Percentiles rank a stretch among this genome's conserved stretches.
phyloP scores from a whole-genome alignment of 2,888 invertebrate species.

The Plutella xylostella region DNA sequence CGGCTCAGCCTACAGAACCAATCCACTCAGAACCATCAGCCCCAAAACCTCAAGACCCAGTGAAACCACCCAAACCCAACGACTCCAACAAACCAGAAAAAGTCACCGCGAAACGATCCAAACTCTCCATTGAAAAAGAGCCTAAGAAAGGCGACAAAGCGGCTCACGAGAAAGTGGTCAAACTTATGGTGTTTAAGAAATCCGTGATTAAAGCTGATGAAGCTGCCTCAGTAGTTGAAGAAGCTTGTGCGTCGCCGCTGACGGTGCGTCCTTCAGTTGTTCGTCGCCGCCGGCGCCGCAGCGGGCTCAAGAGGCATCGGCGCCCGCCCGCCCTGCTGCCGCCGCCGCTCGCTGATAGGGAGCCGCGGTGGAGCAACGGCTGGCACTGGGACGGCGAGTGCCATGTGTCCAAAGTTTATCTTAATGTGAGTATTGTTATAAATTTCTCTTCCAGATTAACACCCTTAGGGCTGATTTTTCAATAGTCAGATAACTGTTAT shows the following conservation, averaged over 20 bases:
- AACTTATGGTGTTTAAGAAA: constrained; percentile 53
- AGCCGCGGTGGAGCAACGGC: constrained; percentile 84
- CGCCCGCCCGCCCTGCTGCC: constrained; percentile 19
- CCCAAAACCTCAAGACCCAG: background rate
- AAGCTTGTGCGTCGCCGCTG: constrained; percentile 36
- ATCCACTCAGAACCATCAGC: background rate
- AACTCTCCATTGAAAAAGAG: constrained; percentile 22
- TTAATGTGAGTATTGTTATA: constrained; percentile 83
- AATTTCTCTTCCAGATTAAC: no score
- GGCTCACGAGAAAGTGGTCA: constrained; percentile 26
- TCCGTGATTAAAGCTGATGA: constrained; percentile 55
- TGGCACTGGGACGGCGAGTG: constrained; percentile 93
- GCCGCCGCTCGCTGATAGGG: constrained; percentile 27
- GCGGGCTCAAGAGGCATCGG: constrained; percentile 21
- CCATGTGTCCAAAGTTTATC: constrained; percentile 85
- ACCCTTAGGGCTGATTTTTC: no score
- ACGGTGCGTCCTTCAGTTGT: constrained; percentile 7
- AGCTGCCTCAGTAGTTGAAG: constrained; percentile 44
- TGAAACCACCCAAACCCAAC: background rate
- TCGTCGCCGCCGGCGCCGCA: constrained; percentile 23
- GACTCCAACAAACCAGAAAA: background rate
- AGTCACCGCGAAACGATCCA: constrained; percentile 32
- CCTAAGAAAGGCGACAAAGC: constrained; percentile 55
- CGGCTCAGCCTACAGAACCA: background rate
- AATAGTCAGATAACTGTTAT: no score